Evolutionary conservation across 2,113 vertebrate species (phyloP).

Genomic region (Butorides virescens): DNA sequence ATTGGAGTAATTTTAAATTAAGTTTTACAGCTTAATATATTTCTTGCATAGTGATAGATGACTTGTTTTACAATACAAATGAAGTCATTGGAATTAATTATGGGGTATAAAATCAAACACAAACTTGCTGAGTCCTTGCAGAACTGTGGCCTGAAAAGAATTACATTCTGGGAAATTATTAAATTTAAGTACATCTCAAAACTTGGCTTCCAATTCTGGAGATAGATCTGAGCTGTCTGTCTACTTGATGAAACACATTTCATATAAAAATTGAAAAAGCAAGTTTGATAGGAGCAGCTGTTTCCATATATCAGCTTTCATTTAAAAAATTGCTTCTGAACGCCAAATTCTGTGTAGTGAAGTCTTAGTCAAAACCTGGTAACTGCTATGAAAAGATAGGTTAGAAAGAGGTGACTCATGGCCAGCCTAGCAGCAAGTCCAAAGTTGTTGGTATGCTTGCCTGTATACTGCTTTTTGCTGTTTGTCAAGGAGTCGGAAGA

Average conservation of each 20-base stretch:
- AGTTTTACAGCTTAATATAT: not conserved
- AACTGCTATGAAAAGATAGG: not conserved
- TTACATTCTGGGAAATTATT: not conserved
- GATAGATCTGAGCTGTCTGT: not conserved
- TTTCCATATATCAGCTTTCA: rapidly evolving
- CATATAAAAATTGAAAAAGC: not conserved
- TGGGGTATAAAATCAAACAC: not conserved
- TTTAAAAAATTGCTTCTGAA: not conserved
- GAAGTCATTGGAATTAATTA: not conserved
- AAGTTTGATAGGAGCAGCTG: not conserved
- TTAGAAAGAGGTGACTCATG: not conserved
- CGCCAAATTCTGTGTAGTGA: not conserved
- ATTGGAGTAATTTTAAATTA: not conserved
- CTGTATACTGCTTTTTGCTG: not conserved
- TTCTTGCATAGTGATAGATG: not conserved
- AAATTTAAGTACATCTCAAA: not conserved
- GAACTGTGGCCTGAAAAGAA: not conserved
- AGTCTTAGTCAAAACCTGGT: not conserved
- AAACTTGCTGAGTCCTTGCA: not conserved
- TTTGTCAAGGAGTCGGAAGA: not conserved
- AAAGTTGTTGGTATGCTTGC: not conserved
- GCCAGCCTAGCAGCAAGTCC: not conserved
- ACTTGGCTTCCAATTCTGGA: not conserved
- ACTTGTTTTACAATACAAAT: slow-evolving; percentile 1
- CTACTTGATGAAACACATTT: not conserved